Evolutionary conservation across 2,888 invertebrate species (phyloP).

Genomic region (Eupithecia pulchellata): DNA sequence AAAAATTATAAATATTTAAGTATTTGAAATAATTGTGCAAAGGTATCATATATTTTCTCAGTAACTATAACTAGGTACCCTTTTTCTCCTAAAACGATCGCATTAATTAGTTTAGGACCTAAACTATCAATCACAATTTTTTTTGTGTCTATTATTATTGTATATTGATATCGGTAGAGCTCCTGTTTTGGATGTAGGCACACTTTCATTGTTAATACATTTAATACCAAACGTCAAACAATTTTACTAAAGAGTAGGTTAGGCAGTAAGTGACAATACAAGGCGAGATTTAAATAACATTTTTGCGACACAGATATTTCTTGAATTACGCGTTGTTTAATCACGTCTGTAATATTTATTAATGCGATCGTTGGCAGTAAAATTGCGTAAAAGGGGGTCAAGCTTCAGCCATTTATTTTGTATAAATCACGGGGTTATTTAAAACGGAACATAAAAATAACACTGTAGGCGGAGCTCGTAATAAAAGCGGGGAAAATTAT

Average conservation of each 20-base stretch:
- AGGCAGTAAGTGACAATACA: conserved; percentile 26
- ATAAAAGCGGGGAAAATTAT: conserved; percentile 10
- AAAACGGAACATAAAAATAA: conserved; percentile 50
- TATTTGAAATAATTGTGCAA: too few relatives aligned
- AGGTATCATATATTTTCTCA: too few relatives aligned
- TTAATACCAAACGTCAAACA: background rate
- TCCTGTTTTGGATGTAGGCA: background rate
- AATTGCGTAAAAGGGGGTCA: conserved; percentile 74
- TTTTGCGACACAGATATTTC: conserved; percentile 66
- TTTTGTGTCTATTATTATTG: too few relatives aligned
- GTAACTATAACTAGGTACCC: too few relatives aligned
- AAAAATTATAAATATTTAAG: too few relatives aligned
- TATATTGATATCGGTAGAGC: background rate
- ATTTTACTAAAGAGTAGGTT: background rate
- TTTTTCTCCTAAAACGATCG: too few relatives aligned
- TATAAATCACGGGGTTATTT: conserved; percentile 61
- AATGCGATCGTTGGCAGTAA: conserved; percentile 69
- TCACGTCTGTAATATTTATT: conserved; percentile 68
- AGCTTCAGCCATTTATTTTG: conserved; percentile 58
- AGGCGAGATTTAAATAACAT: conserved; percentile 40
- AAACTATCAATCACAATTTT: too few relatives aligned
- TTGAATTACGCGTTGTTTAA: conserved; percentile 62
- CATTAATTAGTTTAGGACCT: too few relatives aligned
- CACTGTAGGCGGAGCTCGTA: conserved; percentile 42
- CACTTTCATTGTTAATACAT: background rate